A percentile compares a stretch with the other conserved stretches of the same genome.
These are phyloP conservation scores for Drosophila meridiana DNA, from an alignment of 2,888 invertebrate genomes.

Conservation along the genomic window DNA sequence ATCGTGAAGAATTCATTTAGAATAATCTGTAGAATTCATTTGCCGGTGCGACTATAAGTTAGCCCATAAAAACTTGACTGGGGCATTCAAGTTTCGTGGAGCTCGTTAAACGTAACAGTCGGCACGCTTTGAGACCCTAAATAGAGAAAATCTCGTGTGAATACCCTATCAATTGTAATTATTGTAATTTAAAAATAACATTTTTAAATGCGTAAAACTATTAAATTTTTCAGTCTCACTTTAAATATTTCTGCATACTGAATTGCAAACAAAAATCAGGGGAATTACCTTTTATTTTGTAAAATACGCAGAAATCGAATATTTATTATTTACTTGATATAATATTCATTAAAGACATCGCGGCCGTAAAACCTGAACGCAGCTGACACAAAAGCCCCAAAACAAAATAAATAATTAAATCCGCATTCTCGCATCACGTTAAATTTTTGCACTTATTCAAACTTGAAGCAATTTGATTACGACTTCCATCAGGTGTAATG, in stretches of 20 bases:
- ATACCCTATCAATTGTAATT: constrained; percentile 25
- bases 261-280: not conserved
- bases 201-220: not conserved
- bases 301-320: not conserved
- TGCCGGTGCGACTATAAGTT: not conserved
- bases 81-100: constrained; percentile 9
- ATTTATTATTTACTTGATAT: not conserved
- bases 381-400: not conserved
- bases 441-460: constrained; percentile 17
- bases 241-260: not conserved
- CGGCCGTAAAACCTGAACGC: not conserved
- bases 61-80: constrained; percentile 7
- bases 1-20: not conserved
- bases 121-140: constrained; percentile 1
- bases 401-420: constrained; percentile 5
- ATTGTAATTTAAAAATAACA: not conserved
- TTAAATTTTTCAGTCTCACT: not conserved
- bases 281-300: not conserved
- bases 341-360: not conserved
- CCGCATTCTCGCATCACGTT: constrained; percentile 33
- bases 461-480: constrained; percentile 14
- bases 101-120: constrained; percentile 7
- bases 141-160: constrained; percentile 12
- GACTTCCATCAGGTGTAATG: constrained; percentile 17
- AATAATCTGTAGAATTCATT: not conserved